phyloP scores from a whole-genome alignment of 1,140 invertebrate species.

The Aphelenchoides avenae region DNA sequence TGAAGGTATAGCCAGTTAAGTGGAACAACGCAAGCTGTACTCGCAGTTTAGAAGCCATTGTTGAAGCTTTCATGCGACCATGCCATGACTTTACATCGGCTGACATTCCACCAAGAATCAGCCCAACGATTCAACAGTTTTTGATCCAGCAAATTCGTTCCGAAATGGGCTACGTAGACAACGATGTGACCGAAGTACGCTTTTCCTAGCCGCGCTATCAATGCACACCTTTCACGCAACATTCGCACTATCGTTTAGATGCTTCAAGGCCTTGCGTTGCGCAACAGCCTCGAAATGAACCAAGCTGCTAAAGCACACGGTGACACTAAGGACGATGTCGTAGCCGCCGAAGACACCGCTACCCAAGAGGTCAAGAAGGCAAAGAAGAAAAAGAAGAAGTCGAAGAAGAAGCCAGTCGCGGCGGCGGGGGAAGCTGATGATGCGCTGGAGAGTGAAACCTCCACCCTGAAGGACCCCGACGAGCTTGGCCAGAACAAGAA shows the following conservation, averaged over 20 bases:
- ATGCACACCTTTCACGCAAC: no score
- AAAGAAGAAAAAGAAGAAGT: not conserved
- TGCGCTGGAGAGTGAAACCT: no score
- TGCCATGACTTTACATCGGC: not conserved
- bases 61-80: not conserved
- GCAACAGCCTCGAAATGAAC: not conserved
- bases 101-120: conserved; percentile 1
- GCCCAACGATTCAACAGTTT: no score
- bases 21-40: not conserved
- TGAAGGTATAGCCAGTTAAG: no score
- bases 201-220: no score
- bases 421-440: not conserved
- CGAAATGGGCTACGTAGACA: no score
- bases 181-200: no score
- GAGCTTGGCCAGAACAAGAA: no score
- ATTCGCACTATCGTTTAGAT: no score
- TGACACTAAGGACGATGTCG: not conserved
- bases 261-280: no score
- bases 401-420: not conserved
- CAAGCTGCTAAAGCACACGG: not conserved
- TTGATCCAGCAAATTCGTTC: not conserved
- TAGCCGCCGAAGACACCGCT: not conserved
- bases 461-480: no score
- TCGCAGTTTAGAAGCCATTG: not conserved
- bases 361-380: not conserved